These are phyloP conservation scores for Epizoanthus stellaris DNA, from an alignment of 92 coral and sea anemone genomes.

Conservation along the genomic window DNA sequence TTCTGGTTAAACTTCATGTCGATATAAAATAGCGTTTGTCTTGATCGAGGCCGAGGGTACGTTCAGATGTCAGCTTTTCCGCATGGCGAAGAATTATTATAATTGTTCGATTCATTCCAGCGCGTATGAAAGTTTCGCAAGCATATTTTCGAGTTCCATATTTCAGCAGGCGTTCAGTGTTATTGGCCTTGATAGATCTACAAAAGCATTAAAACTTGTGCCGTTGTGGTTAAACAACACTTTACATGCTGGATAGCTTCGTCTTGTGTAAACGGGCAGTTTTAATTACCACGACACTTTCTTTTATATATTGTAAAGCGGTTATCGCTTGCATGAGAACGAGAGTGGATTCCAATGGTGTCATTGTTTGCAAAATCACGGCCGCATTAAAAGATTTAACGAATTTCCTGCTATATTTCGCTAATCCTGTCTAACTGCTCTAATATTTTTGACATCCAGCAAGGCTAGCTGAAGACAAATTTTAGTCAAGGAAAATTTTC, in stretches of 20 bases:
- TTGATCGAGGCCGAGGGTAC: too few relatives aligned
- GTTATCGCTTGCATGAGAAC: slow-evolving; percentile 5
- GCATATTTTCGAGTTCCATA: too few relatives aligned
- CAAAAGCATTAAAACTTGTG: too few relatives aligned
- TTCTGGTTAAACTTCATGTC: too few relatives aligned
- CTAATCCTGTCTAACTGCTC: background rate
- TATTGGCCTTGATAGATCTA: too few relatives aligned
- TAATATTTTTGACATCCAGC: background rate
- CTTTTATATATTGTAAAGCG: background rate
- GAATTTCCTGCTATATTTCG: background rate
- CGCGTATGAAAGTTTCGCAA: too few relatives aligned
- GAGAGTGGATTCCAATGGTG: background rate
- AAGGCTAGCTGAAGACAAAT: background rate
- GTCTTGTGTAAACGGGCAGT: background rate
- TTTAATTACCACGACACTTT: background rate
- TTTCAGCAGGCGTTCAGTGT: too few relatives aligned
- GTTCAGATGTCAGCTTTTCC: too few relatives aligned
- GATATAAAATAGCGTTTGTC: too few relatives aligned
- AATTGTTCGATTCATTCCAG: too few relatives aligned
- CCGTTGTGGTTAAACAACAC: too few relatives aligned
- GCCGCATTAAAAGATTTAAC: background rate
- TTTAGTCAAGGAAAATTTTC: background rate
- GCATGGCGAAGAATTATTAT: too few relatives aligned
- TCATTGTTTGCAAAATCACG: background rate
- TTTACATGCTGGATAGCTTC: background rate